These are phyloP conservation scores for Mungos mungo DNA, from an alignment of 2,113 vertebrate genomes.

Conservation along the genomic window DNA sequence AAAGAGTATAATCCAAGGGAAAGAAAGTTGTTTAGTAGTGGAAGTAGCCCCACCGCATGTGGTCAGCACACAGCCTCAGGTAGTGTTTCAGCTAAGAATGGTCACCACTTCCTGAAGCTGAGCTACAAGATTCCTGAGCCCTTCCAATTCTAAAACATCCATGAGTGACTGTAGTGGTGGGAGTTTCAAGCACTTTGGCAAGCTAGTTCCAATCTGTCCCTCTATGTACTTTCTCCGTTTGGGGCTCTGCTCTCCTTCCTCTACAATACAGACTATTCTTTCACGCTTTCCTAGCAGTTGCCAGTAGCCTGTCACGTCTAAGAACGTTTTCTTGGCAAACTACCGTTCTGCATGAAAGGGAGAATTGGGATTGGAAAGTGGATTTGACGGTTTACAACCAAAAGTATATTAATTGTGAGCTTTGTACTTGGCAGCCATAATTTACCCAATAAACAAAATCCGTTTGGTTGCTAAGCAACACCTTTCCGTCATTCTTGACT, in stretches of 20 bases:
- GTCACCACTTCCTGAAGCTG: neutral
- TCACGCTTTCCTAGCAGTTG: neutral
- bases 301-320: neutral
- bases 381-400: slow-evolving; percentile 30
- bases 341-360: neutral
- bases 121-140: neutral
- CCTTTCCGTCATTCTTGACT: slow-evolving; percentile 57
- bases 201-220: neutral
- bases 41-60: neutral
- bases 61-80: neutral
- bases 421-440: slow-evolving; percentile 42
- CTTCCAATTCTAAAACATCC: slow-evolving; percentile 32
- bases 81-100: neutral
- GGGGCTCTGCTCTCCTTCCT: neutral
- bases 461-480: slow-evolving; percentile 49
- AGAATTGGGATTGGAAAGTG: neutral
- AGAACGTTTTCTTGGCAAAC: slow-evolving; percentile 48
- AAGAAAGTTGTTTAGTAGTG: neutral
- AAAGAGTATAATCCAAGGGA: neutral
- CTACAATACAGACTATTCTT: neutral
- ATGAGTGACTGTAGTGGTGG: neutral
- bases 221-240: neutral
- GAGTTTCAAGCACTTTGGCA: slow-evolving; percentile 12
- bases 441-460: slow-evolving; percentile 51
- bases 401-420: slow-evolving; percentile 47